phyloP scores from a whole-genome alignment of 2,113 vertebrate species.

The Chaetorhynchus papuensis region DNA sequence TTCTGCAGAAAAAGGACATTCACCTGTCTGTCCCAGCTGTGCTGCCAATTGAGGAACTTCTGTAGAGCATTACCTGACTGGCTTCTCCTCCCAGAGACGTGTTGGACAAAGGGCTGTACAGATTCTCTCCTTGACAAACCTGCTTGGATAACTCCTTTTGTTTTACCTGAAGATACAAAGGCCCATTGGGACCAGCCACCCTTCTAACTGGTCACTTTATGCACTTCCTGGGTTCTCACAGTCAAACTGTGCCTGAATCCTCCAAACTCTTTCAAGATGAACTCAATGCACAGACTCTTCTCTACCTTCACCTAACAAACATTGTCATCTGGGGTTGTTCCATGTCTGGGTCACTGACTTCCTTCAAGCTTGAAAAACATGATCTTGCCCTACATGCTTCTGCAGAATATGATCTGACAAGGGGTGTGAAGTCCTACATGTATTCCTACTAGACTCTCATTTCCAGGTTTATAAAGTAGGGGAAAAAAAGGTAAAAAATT shows the following conservation, averaged over 20 bases:
- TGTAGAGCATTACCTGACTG: neutral
- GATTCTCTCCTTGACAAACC: neutral
- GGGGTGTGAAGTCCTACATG: rapidly evolving
- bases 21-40: neutral
- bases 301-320: neutral
- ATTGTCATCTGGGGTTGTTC: neutral
- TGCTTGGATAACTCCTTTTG: neutral
- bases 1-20: neutral
- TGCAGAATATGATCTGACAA: neutral
- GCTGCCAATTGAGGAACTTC: neutral
- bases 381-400: neutral
- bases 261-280: neutral
- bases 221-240: neutral
- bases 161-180: neutral
- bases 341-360: neutral
- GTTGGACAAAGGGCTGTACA: neutral
- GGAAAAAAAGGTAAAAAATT: neutral
- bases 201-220: neutral
- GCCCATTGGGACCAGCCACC: neutral
- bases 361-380: neutral
- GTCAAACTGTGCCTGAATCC: neutral
- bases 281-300: neutral
- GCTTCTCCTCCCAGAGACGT: neutral
- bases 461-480: neutral
- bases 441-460: neutral